Evolutionary conservation across 2,888 invertebrate species (phyloP), one percentile per base, ranked within the genome.

Genomic region (Metallyticus violacea): DNA sequence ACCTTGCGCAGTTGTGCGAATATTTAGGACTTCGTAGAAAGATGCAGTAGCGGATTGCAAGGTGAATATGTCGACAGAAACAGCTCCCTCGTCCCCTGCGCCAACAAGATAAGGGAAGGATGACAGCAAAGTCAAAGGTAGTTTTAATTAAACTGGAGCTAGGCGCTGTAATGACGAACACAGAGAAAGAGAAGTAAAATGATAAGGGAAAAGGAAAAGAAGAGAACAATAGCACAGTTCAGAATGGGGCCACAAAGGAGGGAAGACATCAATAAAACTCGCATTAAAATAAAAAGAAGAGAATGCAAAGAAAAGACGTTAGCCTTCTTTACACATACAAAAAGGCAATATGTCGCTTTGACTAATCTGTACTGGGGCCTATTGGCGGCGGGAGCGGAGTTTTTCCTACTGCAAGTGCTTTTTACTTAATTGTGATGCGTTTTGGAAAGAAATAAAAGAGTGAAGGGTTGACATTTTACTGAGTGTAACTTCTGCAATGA

Each of bases 121-220:
- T 82, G 82, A 82, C 82, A 82, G 82, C 27, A 22, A 40, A 82
- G 76, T 76, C 82, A 82, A 82, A 82, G 82, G 82, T 82, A 82
- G 22, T 76, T 76, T 82, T 82, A 82, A 82, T 82, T 82, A 82
- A 82, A 82, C 26, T 82, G 22, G 9, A 76, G 82, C 26, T 26
- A 7, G 81, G 22, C 40, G 30, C 6, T 25, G 82, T 82, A 27
- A 82, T 76, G 82, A 82, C 82, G 27, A 1, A 26, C 29, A 29
- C 29, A 29, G 29, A 6, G 29, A 15, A 22, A 27, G 22, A 80
- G 80, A 80, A 9, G 80, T 22, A 80, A 76, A 76, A 40, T 76
- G 82, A 82, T 82, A 76, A 82, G 76, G n/a, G 26, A 62, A 26
- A 6, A 22, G 29, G 7, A 25, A 79, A 27, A 27, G 79, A 79